Conservation (phyloP, 2,797 vertebrate species). For the Micrastur ruficollis region DNA sequence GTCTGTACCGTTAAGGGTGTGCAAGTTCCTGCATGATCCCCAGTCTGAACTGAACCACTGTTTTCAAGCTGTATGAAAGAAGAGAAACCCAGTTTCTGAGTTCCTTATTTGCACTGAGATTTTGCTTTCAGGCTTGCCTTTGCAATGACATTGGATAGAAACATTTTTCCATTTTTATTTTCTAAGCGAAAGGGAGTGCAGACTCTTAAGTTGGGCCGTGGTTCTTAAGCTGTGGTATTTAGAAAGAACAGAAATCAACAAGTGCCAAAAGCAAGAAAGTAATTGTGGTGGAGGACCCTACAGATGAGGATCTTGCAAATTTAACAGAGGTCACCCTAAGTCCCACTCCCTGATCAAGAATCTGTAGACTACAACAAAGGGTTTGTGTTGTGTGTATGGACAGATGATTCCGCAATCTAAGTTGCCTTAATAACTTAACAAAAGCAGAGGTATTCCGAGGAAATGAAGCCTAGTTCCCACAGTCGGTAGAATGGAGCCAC, state of each 20-base stretch:
- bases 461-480: background rate
- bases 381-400: background rate
- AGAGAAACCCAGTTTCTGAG: background rate
- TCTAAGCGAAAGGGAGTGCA: background rate
- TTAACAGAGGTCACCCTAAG: background rate
- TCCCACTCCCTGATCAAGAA: background rate
- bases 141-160: background rate
- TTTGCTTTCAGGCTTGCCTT: background rate
- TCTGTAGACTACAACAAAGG: background rate
- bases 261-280: background rate
- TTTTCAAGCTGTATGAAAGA: background rate
- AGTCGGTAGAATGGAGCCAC: background rate
- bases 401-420: background rate
- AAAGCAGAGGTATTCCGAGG: background rate
- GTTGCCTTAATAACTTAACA: background rate
- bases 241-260: background rate
- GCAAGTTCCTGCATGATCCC: background rate
- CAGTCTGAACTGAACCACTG: too few species aligned
- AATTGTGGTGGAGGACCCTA: background rate
- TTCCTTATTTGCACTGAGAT: background rate
- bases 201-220: background rate
- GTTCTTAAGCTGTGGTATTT: background rate
- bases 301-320: background rate
- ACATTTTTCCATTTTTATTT: background rate
- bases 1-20: background rate